phyloP scores from a whole-genome alignment of 2,113 vertebrate genomes.

The Scalopus aquaticus region DNA sequence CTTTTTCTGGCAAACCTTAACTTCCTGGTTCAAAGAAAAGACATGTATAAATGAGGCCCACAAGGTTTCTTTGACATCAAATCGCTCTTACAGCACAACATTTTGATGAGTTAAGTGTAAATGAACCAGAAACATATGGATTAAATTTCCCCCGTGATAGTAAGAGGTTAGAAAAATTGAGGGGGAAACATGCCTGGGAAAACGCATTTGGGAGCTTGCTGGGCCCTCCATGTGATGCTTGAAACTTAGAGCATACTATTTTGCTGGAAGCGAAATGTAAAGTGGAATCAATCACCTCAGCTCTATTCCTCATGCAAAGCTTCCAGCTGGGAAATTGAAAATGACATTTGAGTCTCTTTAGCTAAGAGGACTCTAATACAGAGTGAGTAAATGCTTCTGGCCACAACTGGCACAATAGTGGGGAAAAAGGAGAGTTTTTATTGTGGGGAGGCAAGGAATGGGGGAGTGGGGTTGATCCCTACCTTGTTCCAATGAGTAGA shows the following conservation, averaged over 20 bases:
- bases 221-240: not conserved
- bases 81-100: constrained; percentile 60
- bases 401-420: not conserved
- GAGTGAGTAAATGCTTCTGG: not conserved
- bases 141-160: constrained; percentile 75
- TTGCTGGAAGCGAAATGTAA: constrained; percentile 35
- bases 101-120: constrained; percentile 79
- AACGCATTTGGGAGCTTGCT: constrained; percentile 55
- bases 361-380: not conserved
- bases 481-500: not conserved
- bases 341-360: not conserved
- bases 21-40: constrained; percentile 80
- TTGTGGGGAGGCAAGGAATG: too few species aligned
- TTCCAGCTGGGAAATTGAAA: not conserved
- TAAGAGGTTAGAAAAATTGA: constrained; percentile 76
- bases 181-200: constrained; percentile 49
- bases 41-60: constrained; percentile 74
- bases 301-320: not conserved
- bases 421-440: not conserved
- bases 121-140: constrained; percentile 79
- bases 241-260: constrained; percentile 36
- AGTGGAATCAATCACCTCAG: not conserved
- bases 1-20: constrained; percentile 77
- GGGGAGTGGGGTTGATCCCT: not conserved
- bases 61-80: constrained; percentile 74